Conservation (phyloP, 2,888 invertebrate species). For the Belgica antarctica region DNA sequence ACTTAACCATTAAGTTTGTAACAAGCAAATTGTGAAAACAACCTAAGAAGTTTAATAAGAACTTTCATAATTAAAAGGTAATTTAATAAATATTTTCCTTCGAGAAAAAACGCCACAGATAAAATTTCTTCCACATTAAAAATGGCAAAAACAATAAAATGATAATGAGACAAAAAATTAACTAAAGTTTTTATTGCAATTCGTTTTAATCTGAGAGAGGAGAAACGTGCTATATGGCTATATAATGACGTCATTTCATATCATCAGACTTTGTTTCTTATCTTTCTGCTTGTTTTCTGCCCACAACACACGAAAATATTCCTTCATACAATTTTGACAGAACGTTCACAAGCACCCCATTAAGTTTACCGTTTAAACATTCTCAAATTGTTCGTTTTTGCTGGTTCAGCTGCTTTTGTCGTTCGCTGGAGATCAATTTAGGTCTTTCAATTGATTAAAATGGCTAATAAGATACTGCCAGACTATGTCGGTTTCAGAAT, state of each 20-base stretch:
- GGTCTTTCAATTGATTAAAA: too few species aligned
- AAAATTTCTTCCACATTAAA: neutral
- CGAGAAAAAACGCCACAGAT: neutral
- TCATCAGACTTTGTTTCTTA: conserved; percentile 11
- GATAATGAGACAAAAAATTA: conserved; percentile 4
- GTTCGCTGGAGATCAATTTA: too few species aligned
- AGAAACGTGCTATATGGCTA: neutral
- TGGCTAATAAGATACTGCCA: too few species aligned
- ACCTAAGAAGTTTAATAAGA: conserved; percentile 8
- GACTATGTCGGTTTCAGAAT: too few species aligned
- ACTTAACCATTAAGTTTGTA: neutral
- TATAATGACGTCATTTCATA: neutral
- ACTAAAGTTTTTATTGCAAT: conserved; percentile 15
- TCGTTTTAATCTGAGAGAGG: neutral
- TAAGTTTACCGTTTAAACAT: too few species aligned
- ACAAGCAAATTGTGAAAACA: neutral
- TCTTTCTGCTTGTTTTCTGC: neutral
- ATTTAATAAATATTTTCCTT: conserved; percentile 12
- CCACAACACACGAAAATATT: neutral
- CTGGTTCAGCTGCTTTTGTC: too few species aligned
- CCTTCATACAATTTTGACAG: too few species aligned
- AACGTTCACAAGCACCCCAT: too few species aligned
- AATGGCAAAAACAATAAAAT: conserved; percentile 17
- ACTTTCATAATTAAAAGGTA: neutral
- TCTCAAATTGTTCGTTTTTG: too few species aligned